Base-by-base conservation (phyloP, 1,140 invertebrate species). In the Delia radicum region DNA sequence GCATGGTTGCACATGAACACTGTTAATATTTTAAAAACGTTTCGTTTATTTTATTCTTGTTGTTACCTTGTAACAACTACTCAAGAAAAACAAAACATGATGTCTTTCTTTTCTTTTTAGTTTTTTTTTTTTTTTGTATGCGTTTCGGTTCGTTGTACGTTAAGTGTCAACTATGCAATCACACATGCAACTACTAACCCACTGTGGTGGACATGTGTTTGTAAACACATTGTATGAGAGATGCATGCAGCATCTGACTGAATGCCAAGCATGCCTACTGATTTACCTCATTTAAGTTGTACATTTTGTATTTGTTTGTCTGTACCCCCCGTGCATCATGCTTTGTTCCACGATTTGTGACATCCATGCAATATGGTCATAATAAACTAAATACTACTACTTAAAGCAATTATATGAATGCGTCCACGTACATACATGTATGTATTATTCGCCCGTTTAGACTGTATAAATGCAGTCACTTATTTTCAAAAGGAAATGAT, bases 361-460 rank as follows among this genome's bases (percentile, higher is more conserved):
- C 61, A 75, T 55, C 69, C 74, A 55, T 71, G 67, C 65, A 75
- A 71, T 75, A 75, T 75, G 74, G 74, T 21, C 48, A 71, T 75
- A 75, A 75, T 75, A 75, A 75, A 75, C 71, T 75, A 75, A 75
- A 75, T 75, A 75, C 74, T 75, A 28, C 42, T 67, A 72, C 42
- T 75, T 71, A 71, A 46, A 55, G 33, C 69, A 69, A 69, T 69
- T 69, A n/a, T 69, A 33, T 26, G 29, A 69, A 69, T 69, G 21
- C 69, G 28, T 72, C 31, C 55, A 33, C 8, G 67, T 42, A 21
- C 18, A 18, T 12, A 71, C 12, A 28, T 31, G 13, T 28, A 15
- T 31, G 2, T 63, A 24, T 13, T 18, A 13, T 42, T 42, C 15
- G 29, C 37, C 65, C 1, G 6, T 33, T 65, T 29, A 13, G 62